Percentiles rank a stretch among this genome's conserved stretches.
Conservation (phyloP, 2,797 vertebrate genomes). For the Ctenochaetus hawaiiensis region DNA sequence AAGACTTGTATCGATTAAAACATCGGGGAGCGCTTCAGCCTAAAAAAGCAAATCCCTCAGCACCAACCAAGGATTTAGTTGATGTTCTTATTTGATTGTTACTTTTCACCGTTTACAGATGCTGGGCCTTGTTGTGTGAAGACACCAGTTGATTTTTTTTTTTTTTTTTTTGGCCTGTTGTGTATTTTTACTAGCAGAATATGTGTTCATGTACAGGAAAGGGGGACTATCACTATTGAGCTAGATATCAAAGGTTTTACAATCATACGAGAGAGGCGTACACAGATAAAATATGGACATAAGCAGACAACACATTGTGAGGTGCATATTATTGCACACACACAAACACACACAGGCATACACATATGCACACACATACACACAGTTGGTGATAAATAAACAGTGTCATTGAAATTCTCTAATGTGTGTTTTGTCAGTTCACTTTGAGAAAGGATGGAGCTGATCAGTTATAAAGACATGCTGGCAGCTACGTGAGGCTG, state of each 20-base stretch:
- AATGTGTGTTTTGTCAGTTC: slow-evolving; percentile 76
- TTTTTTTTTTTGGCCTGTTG: slow-evolving; percentile 74
- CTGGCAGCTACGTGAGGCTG: neutral
- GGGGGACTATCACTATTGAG: slow-evolving; percentile 70
- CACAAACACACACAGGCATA: slow-evolving; percentile 32
- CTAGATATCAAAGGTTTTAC: slow-evolving; percentile 74
- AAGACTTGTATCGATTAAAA: slow-evolving; percentile 69
- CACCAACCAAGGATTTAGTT: slow-evolving; percentile 70
- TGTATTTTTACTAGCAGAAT: slow-evolving; percentile 81
- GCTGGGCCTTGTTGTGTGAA: slow-evolving; percentile 77
- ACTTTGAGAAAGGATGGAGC: slow-evolving; percentile 13
- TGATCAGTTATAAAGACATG: slow-evolving; percentile 1
- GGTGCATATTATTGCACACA: slow-evolving; percentile 10
- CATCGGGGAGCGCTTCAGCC: slow-evolving; percentile 51
- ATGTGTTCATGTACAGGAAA: slow-evolving; percentile 82
- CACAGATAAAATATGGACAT: slow-evolving; percentile 42
- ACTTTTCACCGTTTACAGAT: slow-evolving; percentile 75
- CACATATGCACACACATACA: slow-evolving; percentile 14
- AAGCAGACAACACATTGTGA: slow-evolving; percentile 28
- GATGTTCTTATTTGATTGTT: slow-evolving; percentile 76
- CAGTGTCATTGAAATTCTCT: slow-evolving; percentile 77
- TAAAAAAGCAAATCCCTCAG: slow-evolving; percentile 54
- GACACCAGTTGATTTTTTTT: slow-evolving; percentile 70
- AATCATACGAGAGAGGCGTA: slow-evolving; percentile 60
- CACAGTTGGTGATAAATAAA: slow-evolving; percentile 83